These are phyloP conservation scores for Magallana angulata DNA, from an alignment of 1,140 invertebrate genomes.

Conservation along the genomic window DNA sequence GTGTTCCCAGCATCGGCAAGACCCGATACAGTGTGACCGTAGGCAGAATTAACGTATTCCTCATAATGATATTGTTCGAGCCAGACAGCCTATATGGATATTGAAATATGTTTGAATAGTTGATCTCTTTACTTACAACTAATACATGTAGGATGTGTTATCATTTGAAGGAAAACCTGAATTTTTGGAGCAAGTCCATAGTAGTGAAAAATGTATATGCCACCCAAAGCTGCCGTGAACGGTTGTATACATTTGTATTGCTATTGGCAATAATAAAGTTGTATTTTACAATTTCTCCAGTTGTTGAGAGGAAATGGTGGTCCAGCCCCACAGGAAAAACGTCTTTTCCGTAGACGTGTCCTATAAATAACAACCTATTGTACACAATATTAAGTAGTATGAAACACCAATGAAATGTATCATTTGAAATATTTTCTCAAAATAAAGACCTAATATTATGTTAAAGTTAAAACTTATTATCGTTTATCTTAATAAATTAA, in stretches of 20 bases:
- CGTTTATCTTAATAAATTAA: too few relatives aligned
- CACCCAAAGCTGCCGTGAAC: conserved; percentile 31
- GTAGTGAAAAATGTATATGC: conserved; percentile 54
- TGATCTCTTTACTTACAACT: too few relatives aligned
- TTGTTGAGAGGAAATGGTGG: conserved; percentile 40
- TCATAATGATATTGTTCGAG: conserved; percentile 52
- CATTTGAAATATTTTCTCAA: too few relatives aligned
- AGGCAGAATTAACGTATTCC: conserved; percentile 50
- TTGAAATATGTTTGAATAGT: too few relatives aligned
- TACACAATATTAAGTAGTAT: too few relatives aligned
- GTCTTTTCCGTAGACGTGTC: background rate
- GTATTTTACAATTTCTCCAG: conserved; percentile 42
- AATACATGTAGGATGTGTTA: background rate
- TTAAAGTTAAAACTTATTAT: too few relatives aligned
- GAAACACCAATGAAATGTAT: too few relatives aligned
- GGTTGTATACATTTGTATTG: background rate
- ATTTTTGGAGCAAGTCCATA: conserved; percentile 42
- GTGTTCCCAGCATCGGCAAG: conserved; percentile 55
- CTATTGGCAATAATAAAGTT: conserved; percentile 31
- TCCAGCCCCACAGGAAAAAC: conserved; percentile 34
- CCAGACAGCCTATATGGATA: conserved; percentile 35
- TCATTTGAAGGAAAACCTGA: background rate
- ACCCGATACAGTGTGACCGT: conserved; percentile 42
- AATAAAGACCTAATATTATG: too few relatives aligned
- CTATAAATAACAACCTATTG: background rate